phyloP scores from a whole-genome alignment of 2,888 invertebrate genomes.

The Hirtodrosophila trivittata region DNA sequence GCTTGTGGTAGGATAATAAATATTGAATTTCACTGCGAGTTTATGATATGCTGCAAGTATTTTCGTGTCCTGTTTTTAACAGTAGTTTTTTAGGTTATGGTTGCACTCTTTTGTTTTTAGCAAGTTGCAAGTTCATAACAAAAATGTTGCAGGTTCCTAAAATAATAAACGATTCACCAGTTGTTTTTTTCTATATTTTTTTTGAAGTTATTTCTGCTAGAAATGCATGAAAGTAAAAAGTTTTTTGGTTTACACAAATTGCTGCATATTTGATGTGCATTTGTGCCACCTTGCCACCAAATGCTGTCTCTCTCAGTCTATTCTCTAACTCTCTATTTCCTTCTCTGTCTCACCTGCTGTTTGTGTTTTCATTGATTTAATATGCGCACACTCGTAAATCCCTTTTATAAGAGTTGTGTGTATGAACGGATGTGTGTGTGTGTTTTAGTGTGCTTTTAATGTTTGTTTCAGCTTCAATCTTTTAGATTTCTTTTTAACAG shows the following conservation, averaged over 20 bases:
- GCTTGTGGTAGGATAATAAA: constrained; percentile 31
- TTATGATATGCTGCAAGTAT: not conserved
- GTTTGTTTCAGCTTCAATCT: constrained; percentile 59
- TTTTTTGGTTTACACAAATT: constrained; percentile 35
- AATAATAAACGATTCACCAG: not conserved
- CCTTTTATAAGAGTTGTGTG: constrained; percentile 49
- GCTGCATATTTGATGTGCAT: constrained; percentile 51
- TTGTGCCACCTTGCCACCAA: not conserved
- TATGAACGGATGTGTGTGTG: constrained; percentile 11
- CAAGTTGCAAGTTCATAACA: too few species aligned
- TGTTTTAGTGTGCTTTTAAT: constrained; percentile 32
- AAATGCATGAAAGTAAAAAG: constrained; percentile 10
- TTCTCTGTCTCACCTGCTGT: not conserved
- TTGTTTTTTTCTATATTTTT: not conserved
- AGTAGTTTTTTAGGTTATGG: too few species aligned
- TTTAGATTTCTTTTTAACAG: constrained; percentile 26
- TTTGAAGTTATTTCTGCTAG: not conserved
- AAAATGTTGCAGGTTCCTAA: constrained; percentile 16
- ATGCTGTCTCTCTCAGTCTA: not conserved
- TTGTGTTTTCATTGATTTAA: constrained; percentile 64
- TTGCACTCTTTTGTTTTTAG: too few species aligned
- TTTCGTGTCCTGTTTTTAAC: not conserved
- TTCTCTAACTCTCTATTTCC: constrained; percentile 6
- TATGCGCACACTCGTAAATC: constrained; percentile 74
- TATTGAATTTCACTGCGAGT: constrained; percentile 6